Percentiles rank a stretch among this genome's conserved stretches.
phyloP scores from a whole-genome alignment of 2,888 invertebrate genomes.

The Chydorus sphaericus region DNA sequence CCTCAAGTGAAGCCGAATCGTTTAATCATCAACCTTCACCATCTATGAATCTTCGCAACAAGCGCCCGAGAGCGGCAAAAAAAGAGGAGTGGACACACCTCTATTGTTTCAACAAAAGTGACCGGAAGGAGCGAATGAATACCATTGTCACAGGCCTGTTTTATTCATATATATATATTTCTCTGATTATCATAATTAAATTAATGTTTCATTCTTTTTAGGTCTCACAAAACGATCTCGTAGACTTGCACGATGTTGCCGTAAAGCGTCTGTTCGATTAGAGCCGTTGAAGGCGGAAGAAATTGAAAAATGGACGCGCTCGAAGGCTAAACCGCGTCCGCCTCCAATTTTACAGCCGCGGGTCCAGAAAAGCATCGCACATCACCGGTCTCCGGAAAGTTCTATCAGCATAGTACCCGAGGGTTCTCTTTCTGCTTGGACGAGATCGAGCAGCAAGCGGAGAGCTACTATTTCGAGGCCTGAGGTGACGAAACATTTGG shows the following conservation, averaged over 20 bases:
- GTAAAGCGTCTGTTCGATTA: neutral
- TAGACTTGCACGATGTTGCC: neutral
- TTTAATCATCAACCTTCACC: neutral
- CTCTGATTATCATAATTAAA: too few species aligned
- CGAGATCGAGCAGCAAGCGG: too few species aligned
- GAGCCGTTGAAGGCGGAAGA: constrained; percentile 5
- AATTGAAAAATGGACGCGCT: constrained; percentile 8
- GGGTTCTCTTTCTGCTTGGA: too few species aligned
- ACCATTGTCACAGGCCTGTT: constrained; percentile 14
- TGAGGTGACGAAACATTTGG: too few species aligned
- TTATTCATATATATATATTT: neutral
- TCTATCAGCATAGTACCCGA: too few species aligned
- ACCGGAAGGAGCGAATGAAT: constrained; percentile 13
- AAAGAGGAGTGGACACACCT: constrained; percentile 14
- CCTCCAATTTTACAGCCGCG: neutral
- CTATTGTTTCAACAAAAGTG: constrained; percentile 15
- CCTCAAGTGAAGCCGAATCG: neutral
- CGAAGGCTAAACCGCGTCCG: neutral
- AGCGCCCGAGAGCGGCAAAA: neutral
- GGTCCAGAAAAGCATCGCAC: too few species aligned
- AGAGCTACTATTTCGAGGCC: too few species aligned
- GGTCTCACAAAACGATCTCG: constrained; percentile 4
- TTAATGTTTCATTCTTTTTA: too few species aligned
- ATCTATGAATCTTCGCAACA: constrained; percentile 7
- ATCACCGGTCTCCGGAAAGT: too few species aligned